Evolutionary conservation across 2,113 vertebrate species (phyloP).

Genomic region (Thermophis baileyi): DNA sequence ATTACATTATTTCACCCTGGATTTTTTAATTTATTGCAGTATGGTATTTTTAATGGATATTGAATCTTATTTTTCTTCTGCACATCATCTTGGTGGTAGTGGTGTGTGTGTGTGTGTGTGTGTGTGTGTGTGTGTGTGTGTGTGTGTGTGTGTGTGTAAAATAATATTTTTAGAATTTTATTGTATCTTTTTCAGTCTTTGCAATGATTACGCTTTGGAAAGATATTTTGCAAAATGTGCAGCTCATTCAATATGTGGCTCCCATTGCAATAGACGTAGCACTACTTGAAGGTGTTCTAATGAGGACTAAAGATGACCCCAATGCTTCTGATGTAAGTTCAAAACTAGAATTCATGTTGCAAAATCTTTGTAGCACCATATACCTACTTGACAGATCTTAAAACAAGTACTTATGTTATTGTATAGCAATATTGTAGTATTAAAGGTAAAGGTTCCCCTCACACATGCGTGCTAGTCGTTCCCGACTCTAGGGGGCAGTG

Average conservation of each 20-base stretch:
- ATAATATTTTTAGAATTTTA: not conserved
- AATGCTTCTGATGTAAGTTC: constrained; percentile 79
- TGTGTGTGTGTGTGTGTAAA: not conserved
- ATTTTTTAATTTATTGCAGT: not conserved
- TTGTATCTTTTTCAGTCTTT: constrained; percentile 33
- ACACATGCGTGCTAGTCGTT: too few relatives aligned
- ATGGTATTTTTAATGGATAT: not conserved
- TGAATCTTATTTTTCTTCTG: not conserved
- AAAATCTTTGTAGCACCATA: not conserved
- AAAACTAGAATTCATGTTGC: not conserved
- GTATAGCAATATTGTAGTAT: not conserved
- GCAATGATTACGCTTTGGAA: constrained; percentile 66
- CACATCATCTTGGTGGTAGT: not conserved
- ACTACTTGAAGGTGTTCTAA: constrained; percentile 79
- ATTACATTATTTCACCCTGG: not conserved
- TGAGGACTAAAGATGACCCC: constrained; percentile 79
- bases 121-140: not conserved
- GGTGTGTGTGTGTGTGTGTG: not conserved
- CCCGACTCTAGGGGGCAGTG: too few relatives aligned
- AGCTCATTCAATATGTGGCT: constrained; percentile 69
- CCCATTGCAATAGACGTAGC: constrained; percentile 80
- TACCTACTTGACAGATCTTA: not conserved
- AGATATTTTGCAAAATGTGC: constrained; percentile 67
- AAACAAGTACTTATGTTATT: not conserved
- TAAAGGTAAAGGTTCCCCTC: too few relatives aligned